These are phyloP conservation scores for Lasiurus cinereus DNA, from an alignment of 2,113 vertebrate species.

Conservation along the genomic window DNA sequence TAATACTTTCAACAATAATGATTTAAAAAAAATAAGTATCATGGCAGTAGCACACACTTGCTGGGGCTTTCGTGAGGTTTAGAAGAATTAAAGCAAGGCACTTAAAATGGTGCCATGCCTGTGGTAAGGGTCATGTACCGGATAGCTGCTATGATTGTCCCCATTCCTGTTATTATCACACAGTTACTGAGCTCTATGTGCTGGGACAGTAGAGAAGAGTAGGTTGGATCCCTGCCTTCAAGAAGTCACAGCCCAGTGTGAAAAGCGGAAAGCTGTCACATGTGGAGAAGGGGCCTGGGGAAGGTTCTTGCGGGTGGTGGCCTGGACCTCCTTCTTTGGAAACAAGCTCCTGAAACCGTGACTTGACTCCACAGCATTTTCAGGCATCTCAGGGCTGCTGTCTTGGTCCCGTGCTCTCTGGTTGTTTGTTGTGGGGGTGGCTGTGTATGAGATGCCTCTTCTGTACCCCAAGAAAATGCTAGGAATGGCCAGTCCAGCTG, in stretches of 20 bases:
- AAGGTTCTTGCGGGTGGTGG: not conserved
- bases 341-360: constrained; percentile 34
- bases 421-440: not conserved
- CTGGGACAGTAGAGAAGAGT: not conserved
- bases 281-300: not conserved
- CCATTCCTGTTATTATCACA: no score
- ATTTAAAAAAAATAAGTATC: not conserved
- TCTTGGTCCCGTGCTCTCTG: not conserved
- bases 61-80: not conserved
- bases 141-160: not conserved
- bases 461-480: not conserved
- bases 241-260: not conserved
- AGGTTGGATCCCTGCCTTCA: not conserved
- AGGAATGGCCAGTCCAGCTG: constrained; percentile 14
- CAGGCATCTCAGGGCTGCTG: not conserved
- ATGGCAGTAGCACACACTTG: not conserved
- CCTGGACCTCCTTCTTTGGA: not conserved
- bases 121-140: not conserved
- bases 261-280: not conserved
- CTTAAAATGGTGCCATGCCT: not conserved
- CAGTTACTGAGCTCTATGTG: not conserved
- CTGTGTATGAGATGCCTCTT: not conserved
- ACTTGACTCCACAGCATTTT: not conserved
- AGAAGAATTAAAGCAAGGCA: not conserved
- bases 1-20: no score